phyloP scores from a whole-genome alignment of 2,797 vertebrate genomes.

The Chiloscyllium punctatum region DNA sequence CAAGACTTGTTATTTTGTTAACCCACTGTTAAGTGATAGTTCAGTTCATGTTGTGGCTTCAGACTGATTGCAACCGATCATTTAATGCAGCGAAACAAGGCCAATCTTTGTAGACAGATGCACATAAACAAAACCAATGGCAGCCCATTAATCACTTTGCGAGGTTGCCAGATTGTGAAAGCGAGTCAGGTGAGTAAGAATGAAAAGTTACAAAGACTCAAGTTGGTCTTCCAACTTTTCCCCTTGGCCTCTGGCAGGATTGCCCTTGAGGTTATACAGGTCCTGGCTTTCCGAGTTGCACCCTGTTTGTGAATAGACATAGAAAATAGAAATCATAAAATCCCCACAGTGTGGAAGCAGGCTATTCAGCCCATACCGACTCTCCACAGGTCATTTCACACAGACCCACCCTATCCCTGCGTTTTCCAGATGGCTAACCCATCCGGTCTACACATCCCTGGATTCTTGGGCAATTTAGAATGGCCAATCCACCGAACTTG shows the following conservation, averaged over 20 bases:
- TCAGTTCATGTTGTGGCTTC: background rate
- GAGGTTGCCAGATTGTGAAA: background rate
- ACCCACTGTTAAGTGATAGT: background rate
- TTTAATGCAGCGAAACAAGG: constrained; percentile 7
- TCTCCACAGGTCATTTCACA: too few relatives aligned
- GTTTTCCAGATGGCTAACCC: too few relatives aligned
- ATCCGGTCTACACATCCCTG: too few relatives aligned
- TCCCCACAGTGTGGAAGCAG: too few relatives aligned
- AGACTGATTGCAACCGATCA: background rate
- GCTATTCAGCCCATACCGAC: too few relatives aligned
- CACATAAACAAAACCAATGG: background rate
- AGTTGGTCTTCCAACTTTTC: background rate
- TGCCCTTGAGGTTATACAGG: background rate
- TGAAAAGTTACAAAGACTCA: background rate
- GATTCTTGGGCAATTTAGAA: too few relatives aligned
- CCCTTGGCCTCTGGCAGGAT: background rate
- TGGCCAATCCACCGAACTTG: too few relatives aligned
- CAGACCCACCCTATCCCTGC: too few relatives aligned
- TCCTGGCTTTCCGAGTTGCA: background rate
- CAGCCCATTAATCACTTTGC: background rate
- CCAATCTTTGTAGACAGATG: constrained; percentile 8
- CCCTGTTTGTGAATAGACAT: too few relatives aligned
- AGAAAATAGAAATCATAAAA: too few relatives aligned
- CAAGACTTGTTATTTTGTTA: background rate
- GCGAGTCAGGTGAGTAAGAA: background rate